These are phyloP conservation scores for Parnassius glacialis DNA, from an alignment of 2,888 invertebrate genomes.

Conservation along the genomic window DNA sequence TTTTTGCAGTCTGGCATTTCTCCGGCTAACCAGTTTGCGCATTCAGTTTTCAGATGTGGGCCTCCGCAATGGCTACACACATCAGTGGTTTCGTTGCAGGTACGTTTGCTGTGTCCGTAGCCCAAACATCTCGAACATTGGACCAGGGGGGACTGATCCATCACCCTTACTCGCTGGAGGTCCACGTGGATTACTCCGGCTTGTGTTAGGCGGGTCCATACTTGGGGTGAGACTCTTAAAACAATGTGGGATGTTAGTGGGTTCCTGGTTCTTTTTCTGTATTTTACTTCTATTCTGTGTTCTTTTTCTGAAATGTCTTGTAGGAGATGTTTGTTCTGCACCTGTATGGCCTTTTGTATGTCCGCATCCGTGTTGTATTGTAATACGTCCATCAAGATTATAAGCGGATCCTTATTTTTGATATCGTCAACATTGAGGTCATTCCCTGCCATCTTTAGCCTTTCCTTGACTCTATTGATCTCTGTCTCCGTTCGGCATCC, in stretches of 20 bases:
- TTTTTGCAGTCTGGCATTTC: no score
- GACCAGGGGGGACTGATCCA: no score
- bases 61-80: constrained; percentile 1
- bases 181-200: not conserved
- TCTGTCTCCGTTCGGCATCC: no score
- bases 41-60: no score
- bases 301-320: no score
- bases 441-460: not conserved
- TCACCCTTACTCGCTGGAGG: not conserved
- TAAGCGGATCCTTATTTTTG: not conserved
- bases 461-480: not conserved
- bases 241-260: no score
- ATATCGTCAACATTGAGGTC: not conserved
- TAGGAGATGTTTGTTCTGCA: no score
- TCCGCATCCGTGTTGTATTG: no score
- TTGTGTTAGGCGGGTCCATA: not conserved
- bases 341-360: no score
- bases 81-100: not conserved
- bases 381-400: not conserved
- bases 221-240: no score
- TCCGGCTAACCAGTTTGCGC: no score
- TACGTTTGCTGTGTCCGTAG: not conserved
- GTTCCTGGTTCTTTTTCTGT: not conserved
- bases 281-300: not conserved
- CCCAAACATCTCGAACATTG: no score